Conservation (phyloP, 2,888 invertebrate species). For the Limulus polyphemus region DNA sequence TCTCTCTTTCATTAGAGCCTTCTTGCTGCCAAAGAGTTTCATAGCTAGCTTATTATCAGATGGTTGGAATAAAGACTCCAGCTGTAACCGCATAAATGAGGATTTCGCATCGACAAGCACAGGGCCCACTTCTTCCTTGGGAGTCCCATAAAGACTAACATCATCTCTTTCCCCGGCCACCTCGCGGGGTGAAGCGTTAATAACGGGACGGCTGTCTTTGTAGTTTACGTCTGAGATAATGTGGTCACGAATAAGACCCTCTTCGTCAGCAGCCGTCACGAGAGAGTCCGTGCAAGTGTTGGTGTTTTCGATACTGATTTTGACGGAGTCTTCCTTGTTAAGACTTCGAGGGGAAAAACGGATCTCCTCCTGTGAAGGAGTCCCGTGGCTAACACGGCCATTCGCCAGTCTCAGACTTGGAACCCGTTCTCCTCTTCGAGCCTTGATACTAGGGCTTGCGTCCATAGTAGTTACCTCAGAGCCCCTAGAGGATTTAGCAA, state of each 20-base stretch:
- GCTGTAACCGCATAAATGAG: slow-evolving; percentile 84
- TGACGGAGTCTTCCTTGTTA: background rate
- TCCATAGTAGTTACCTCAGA: too few species aligned
- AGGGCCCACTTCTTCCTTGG: slow-evolving; percentile 90
- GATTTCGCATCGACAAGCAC: slow-evolving; percentile 47
- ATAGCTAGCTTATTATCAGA: slow-evolving; percentile 99
- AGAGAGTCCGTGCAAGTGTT: slow-evolving; percentile 83
- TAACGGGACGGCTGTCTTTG: slow-evolving; percentile 38
- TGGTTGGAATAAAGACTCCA: slow-evolving; percentile 94
- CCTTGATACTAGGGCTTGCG: background rate
- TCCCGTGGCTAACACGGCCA: slow-evolving; percentile 43
- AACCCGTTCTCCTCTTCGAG: slow-evolving; percentile 44
- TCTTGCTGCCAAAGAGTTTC: slow-evolving; percentile 98
- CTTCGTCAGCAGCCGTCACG: slow-evolving; percentile 87
- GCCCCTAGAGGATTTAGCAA: too few species aligned
- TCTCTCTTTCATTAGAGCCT: slow-evolving; percentile 96
- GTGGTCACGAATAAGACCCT: slow-evolving; percentile 63
- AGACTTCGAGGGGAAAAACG: slow-evolving; percentile 36
- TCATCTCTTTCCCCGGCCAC: slow-evolving; percentile 60
- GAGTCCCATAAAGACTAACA: slow-evolving; percentile 93
- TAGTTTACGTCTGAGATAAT: slow-evolving; percentile 50
- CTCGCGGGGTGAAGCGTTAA: too few species aligned
- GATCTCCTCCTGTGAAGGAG: slow-evolving; percentile 47
- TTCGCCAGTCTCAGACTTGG: slow-evolving; percentile 60
- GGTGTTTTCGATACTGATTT: slow-evolving; percentile 1